Percentiles rank a stretch among this genome's conserved stretches.
Evolutionary conservation across 2,113 vertebrate genomes (phyloP).

Genomic region (Vireo altiloquus): DNA sequence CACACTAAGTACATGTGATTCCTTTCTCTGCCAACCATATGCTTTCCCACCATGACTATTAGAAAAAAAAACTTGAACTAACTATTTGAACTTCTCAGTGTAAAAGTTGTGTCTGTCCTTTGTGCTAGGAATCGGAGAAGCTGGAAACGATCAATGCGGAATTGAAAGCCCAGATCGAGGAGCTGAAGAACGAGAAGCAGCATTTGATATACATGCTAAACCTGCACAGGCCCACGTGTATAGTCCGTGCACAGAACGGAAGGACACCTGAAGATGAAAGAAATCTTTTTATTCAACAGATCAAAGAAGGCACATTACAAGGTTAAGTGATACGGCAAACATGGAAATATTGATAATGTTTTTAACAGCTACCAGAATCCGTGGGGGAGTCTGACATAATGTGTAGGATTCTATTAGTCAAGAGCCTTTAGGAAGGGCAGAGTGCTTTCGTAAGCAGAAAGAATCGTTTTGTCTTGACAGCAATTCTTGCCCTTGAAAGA

Average conservation of each 20-base stretch:
- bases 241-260: slow-evolving; percentile 92
- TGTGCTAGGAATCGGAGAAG: slow-evolving; percentile 91
- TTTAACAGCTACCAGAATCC: slow-evolving; percentile 62
- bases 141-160: slow-evolving; percentile 92
- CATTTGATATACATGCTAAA: slow-evolving; percentile 99
- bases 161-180: slow-evolving; percentile 96
- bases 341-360: slow-evolving; percentile 33
- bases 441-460: background rate
- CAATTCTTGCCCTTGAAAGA: slow-evolving; percentile 31
- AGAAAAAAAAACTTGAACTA: background rate
- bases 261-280: slow-evolving; percentile 93
- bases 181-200: slow-evolving; percentile 96
- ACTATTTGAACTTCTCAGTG: background rate
- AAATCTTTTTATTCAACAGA: slow-evolving; percentile 94
- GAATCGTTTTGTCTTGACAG: slow-evolving; percentile 11
- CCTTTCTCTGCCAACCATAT: background rate
- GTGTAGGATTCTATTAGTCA: slow-evolving; percentile 65
- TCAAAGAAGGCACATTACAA: slow-evolving; percentile 89
- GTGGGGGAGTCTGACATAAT: slow-evolving; percentile 50
- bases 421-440: slow-evolving; percentile 51
- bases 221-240: slow-evolving; percentile 95
- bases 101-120: slow-evolving; percentile 10
- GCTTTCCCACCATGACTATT: background rate
- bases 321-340: slow-evolving; percentile 67
- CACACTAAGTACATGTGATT: background rate